A percentile compares a stretch with the other conserved stretches of the same genome.
phyloP scores from a whole-genome alignment of 2,888 invertebrate species.

The Cataglyphis cursor region DNA sequence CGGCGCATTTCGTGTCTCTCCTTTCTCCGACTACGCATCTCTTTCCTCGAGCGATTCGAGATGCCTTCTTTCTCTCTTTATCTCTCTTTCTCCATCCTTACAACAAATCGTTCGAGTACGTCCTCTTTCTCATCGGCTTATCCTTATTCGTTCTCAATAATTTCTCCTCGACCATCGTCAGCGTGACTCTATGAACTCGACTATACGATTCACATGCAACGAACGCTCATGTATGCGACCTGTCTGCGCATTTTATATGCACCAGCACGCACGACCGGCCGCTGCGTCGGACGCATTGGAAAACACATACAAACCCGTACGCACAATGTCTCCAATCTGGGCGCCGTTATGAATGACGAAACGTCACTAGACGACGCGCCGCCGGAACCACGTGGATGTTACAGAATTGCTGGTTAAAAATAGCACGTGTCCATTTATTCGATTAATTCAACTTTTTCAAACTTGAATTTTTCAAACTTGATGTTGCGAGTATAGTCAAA shows the following conservation, averaged over 20 bases:
- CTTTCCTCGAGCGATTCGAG: conserved; percentile 32
- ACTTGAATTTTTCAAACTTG: neutral
- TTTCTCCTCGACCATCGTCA: conserved; percentile 44
- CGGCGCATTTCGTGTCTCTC: conserved; percentile 64
- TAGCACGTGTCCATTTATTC: neutral
- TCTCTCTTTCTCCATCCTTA: conserved; percentile 1
- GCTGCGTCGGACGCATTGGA: conserved; percentile 40
- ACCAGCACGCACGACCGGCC: conserved; percentile 49
- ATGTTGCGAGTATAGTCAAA: neutral
- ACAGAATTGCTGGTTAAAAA: conserved; percentile 6
- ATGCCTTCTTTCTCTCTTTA: conserved; percentile 17
- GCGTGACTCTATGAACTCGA: conserved; percentile 35
- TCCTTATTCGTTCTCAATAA: conserved; percentile 41
- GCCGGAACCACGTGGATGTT: conserved; percentile 72
- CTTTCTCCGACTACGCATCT: conserved; percentile 64
- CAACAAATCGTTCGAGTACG: conserved; percentile 1
- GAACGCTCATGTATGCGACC: conserved; percentile 23
- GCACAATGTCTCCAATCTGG: conserved; percentile 75
- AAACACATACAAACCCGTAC: conserved; percentile 58
- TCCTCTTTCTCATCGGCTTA: conserved; percentile 48
- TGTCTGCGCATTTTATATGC: conserved; percentile 40
- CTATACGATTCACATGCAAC: conserved; percentile 34
- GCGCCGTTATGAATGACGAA: conserved; percentile 82
- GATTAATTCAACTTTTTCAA: neutral
- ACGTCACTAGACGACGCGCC: conserved; percentile 69